Percentiles rank a stretch among this genome's conserved stretches.
Conservation (phyloP, 2,888 invertebrate species). For the Euplexia lucipara region DNA sequence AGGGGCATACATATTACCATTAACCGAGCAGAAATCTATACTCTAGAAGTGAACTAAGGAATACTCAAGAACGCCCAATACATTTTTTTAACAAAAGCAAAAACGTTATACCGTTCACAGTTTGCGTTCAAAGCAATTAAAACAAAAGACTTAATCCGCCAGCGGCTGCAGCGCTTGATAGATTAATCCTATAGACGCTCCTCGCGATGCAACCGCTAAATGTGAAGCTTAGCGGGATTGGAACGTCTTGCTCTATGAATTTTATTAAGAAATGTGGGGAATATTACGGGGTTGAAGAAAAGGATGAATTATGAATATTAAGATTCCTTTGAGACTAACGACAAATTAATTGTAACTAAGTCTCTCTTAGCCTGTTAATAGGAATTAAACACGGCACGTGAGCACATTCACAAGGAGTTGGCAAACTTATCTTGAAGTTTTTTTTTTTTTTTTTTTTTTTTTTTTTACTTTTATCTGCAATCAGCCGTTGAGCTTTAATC, state of each 20-base stretch:
- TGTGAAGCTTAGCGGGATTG: conserved; percentile 31
- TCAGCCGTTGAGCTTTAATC: no score
- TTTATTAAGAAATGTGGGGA: conserved; percentile 12
- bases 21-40: no score
- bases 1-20: no score
- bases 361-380: not conserved
- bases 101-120: conserved; percentile 3
- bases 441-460: no score
- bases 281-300: conserved; percentile 8
- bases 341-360: not conserved
- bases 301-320: conserved; percentile 4
- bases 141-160: conserved; percentile 49
- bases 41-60: no score
- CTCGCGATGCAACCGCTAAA: conserved; percentile 49
- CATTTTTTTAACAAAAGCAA: not conserved
- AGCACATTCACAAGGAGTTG: no score
- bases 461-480: no score
- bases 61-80: no score
- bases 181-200: conserved; percentile 49
- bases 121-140: conserved; percentile 42
- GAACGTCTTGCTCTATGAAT: conserved; percentile 23
- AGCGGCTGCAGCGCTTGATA: conserved; percentile 55
- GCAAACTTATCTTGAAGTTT: no score
- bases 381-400: no score
- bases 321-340: not conserved